phyloP scores from a whole-genome alignment of 2,113 vertebrate genomes.

The Micronycteris hirsuta region DNA sequence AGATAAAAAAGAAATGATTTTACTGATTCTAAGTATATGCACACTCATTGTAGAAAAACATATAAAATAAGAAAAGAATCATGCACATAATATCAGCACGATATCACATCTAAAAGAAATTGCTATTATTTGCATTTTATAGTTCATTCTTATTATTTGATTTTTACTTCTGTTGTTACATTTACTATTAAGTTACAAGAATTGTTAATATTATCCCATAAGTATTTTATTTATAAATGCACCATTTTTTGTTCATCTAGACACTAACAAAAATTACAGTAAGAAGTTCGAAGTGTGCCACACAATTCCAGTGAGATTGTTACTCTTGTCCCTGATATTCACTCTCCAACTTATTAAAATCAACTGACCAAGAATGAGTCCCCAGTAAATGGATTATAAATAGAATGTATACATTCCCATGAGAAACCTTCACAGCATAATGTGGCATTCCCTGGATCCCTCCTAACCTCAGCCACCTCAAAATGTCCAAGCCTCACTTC shows the following conservation, averaged over 20 bases:
- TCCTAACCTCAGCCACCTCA: background rate
- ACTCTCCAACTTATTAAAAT: background rate
- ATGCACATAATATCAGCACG: background rate
- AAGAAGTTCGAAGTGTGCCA: background rate
- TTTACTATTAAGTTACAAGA: background rate
- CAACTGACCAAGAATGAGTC: background rate
- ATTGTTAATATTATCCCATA: background rate
- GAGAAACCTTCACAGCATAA: too few relatives aligned
- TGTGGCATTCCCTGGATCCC: background rate
- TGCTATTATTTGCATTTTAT: background rate
- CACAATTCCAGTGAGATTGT: background rate
- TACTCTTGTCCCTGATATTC: fast-evolving
- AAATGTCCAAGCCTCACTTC: background rate
- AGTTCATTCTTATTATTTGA: background rate
- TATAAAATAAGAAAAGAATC: background rate
- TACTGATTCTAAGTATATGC: background rate
- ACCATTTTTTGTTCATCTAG: background rate
- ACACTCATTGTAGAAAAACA: background rate
- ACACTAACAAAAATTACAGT: background rate
- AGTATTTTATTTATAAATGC: background rate
- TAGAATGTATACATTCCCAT: background rate
- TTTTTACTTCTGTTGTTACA: background rate
- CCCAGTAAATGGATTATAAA: background rate
- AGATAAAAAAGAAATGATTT: background rate
- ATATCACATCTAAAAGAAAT: background rate